A percentile compares a stretch with the other conserved stretches of the same genome.
Conservation (phyloP, 2,888 invertebrate species). For the Ormyrus thymus region DNA sequence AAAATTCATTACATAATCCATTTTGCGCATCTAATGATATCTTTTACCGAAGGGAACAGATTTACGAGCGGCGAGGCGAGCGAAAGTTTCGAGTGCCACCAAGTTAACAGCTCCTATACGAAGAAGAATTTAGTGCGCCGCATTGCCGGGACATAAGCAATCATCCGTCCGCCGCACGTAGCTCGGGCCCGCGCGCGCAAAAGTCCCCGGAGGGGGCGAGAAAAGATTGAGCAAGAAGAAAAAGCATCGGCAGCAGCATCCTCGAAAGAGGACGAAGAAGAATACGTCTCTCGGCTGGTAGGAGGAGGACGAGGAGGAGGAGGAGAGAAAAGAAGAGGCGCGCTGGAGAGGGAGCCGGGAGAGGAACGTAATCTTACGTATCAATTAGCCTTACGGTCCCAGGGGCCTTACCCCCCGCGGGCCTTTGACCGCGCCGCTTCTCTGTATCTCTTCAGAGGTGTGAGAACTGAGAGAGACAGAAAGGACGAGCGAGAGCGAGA, state of each 20-base stretch:
- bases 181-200: slow-evolving; percentile 2
- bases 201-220: slow-evolving; percentile 30
- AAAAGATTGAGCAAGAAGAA: slow-evolving; percentile 43
- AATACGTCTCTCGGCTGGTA: slow-evolving; percentile 37
- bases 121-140: slow-evolving; percentile 37
- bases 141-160: slow-evolving; percentile 33
- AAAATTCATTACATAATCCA: slow-evolving; percentile 34
- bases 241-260: slow-evolving; percentile 30
- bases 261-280: slow-evolving; percentile 22
- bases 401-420: slow-evolving; percentile 74
- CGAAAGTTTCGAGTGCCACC: too few species aligned
- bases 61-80: slow-evolving; percentile 40
- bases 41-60: slow-evolving; percentile 40
- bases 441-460: slow-evolving; percentile 66
- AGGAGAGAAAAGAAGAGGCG: slow-evolving; percentile 55
- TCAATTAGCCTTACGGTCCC: slow-evolving; percentile 74
- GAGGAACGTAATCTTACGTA: slow-evolving; percentile 74
- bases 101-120: neutral
- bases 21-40: slow-evolving; percentile 40
- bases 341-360: slow-evolving; percentile 57
- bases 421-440: slow-evolving; percentile 74
- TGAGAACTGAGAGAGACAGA: slow-evolving; percentile 68
- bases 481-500: neutral
- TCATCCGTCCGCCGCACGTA: slow-evolving; percentile 31
- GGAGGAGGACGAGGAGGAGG: slow-evolving; percentile 54